Evolutionary conservation across 2,888 invertebrate species (phyloP), one percentile per base, ranked within the genome.

Genomic region (Platycheirus rosarum): DNA sequence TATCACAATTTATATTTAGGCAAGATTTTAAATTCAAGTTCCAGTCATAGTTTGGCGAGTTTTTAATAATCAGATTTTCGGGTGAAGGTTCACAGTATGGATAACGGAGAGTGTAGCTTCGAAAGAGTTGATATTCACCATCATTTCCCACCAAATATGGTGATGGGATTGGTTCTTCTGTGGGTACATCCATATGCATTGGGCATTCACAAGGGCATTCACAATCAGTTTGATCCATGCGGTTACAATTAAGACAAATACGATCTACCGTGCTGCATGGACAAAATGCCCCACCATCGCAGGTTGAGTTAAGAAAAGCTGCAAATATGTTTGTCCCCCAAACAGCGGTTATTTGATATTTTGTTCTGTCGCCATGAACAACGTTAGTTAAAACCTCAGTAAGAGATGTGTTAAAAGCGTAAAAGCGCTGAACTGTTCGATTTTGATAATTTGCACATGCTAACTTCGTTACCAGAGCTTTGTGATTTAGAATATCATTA

Each of bases 181-280:
- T 20, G 5, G 32, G 16, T 8, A 29, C 82, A n/a, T 85, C 80
- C 0, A 89, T 79, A 14, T 88, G 85, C 87, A 93, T 92, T 78
- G 92, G 95, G 88, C 98, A 98, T 89, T 98, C 97, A 89, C 98
- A 98, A 0, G 98, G 98, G 88, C 98, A 98, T 89, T 98, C 98
- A 86, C 98, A 98, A 88, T 97, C 97, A 2, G 94, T 95, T 90
- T 97, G 97, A 88, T 97, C 98, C 96, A 97, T 97, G 55, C 97
- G 93, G 88, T 97, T 95, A 89, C 98, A 98, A 89, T 97, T 97
- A 23, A 98, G 92, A 88, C 98, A 98, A 2, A 96, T 92, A 2
- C 97, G 93, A 89, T 97, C 96, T 85, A 94, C 95, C 91, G 96
- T 96, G 88, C 96, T 97, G 89, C 98, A 98, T 0, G 98, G 97